Evolutionary conservation across 2,888 invertebrate genomes (phyloP), one percentile per base, ranked within the genome.

Genomic region (Gastrophysa polygoni): DNA sequence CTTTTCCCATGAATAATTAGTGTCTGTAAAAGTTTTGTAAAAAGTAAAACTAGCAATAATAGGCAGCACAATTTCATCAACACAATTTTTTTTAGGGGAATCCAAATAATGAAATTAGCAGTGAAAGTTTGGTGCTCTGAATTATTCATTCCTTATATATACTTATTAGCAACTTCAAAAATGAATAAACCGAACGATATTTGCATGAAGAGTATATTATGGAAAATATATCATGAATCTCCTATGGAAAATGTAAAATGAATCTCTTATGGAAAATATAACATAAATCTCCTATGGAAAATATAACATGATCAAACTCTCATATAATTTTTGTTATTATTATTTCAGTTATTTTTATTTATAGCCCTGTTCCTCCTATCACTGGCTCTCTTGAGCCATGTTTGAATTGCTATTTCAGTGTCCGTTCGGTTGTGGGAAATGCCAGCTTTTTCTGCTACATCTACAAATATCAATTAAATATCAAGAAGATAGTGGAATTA

Each of bases 301-400:
- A 1, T 46, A 3, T 1, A 43, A 2, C 17, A 5, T 46, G 18
- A 46, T 11, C 14, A 46, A 3, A 46, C 14, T 46, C 43, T 43
- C 14, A 43, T 18, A 46, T 46, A 7, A 14, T 16, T 18, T 17
- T 20, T 11, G 14, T 34, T 2, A 29, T 17, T 32, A 54, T 54
- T 14, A 54, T 54, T 54, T 54, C 14, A 43, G 6, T 54, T 38
- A n/a, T 54, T 38, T 20, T 43, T 38, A 38, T 43, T 54, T 38
- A 43, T 2, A 14, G 20, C 7, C 2, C 34, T 52, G 16, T 2
- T 52, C 17, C 20, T 52, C n/a, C 54, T 20, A 21, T 44, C 55
- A 44, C 21, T 44, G 0, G 55, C 55, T 14, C 55, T 1, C 16
- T 44, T 43, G 11, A 55, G 55, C 55, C 55, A 55, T 8, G 44